Percentiles rank a stretch among this genome's conserved stretches.
Conservation (phyloP, 1,140 invertebrate genomes). For the Eubasilissa regina region DNA sequence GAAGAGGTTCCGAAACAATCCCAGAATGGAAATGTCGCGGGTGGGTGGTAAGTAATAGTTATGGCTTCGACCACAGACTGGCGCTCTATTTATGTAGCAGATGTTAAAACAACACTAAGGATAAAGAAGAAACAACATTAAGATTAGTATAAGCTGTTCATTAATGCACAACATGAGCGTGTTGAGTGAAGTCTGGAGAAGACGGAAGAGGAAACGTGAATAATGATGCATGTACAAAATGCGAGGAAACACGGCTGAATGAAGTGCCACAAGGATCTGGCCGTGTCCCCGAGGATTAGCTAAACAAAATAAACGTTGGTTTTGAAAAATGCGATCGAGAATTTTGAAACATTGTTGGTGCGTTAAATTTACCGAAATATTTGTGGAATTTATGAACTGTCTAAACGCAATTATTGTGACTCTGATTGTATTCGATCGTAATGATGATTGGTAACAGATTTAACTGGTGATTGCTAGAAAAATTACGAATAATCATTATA, state of each 20-base stretch:
- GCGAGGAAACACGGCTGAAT: not conserved
- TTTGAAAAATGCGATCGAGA: too few relatives aligned
- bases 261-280: constrained; percentile 3
- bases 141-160: constrained; percentile 38
- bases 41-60: constrained; percentile 31
- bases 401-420: too few relatives aligned
- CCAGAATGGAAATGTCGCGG: constrained; percentile 6
- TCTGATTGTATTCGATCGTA: too few relatives aligned
- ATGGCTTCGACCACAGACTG: constrained; percentile 14
- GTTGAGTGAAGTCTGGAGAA: constrained; percentile 3
- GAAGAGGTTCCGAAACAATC: not conserved
- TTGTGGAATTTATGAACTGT: too few relatives aligned
- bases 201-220: constrained; percentile 2
- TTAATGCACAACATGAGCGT: constrained; percentile 17
- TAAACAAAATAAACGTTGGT: too few relatives aligned
- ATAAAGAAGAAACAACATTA: constrained; percentile 34
- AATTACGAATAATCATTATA: too few relatives aligned
- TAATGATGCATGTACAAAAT: constrained; percentile 3
- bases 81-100: constrained; percentile 27
- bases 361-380: too few relatives aligned
- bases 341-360: too few relatives aligned
- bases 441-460: too few relatives aligned
- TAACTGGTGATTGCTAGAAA: too few relatives aligned
- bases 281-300: too few relatives aligned
- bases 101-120: constrained; percentile 5